These are phyloP conservation scores for Rhagologus leucostigma DNA, from an alignment of 2,113 vertebrate genomes.

Conservation along the genomic window DNA sequence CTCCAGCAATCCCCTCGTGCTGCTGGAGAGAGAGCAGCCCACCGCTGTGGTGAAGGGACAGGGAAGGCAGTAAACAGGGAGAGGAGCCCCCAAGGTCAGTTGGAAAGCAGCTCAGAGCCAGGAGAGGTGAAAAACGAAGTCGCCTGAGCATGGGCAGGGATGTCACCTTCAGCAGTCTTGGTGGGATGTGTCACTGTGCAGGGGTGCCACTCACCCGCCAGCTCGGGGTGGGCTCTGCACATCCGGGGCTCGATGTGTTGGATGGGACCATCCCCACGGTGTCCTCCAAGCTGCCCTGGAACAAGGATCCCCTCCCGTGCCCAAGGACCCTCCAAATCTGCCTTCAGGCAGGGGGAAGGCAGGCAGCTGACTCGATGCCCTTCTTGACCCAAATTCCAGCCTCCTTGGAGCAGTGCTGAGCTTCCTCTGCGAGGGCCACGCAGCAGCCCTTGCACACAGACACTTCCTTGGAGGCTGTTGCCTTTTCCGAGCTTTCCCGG, in stretches of 20 bases:
- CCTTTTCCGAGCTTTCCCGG: not conserved
- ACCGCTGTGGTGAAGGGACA: accelerated
- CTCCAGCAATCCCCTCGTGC: accelerated
- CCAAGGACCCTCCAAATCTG: not conserved
- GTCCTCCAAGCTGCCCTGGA: not conserved
- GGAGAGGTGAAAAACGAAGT: not conserved
- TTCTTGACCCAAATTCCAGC: not conserved
- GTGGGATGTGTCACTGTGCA: accelerated
- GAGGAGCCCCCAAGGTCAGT: not conserved
- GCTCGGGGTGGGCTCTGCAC: accelerated
- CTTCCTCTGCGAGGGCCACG: accelerated
- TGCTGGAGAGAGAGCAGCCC: accelerated
- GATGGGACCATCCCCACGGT: accelerated
- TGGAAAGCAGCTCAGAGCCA: not conserved
- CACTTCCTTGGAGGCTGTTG: accelerated
- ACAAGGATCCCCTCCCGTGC: accelerated
- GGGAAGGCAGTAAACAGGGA: not conserved
- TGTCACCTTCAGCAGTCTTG: accelerated
- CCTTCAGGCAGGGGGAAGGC: not conserved
- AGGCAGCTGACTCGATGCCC: accelerated
- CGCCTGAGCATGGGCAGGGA: not conserved
- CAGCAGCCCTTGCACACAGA: accelerated
- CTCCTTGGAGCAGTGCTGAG: not conserved
- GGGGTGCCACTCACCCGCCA: accelerated
- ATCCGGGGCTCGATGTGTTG: accelerated